Evolutionary conservation across 2,888 invertebrate genomes (phyloP).

Genomic region (Heterodera filipjevi): DNA sequence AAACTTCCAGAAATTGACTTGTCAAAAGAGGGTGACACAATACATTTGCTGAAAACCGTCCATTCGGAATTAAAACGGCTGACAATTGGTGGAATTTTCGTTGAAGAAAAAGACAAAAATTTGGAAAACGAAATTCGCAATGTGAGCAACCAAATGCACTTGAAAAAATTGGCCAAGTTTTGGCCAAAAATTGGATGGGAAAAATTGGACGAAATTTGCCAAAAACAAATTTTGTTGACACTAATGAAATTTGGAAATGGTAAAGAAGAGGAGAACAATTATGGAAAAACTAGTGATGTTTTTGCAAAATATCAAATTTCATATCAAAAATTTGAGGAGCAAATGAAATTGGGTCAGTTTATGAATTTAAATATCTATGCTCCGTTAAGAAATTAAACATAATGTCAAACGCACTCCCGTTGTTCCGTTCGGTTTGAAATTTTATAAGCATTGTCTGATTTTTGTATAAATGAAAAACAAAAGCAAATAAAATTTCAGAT

Average conservation of each 20-base stretch:
- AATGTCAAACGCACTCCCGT: no score
- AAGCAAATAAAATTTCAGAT: no score
- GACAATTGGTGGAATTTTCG: neutral
- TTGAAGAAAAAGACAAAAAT: neutral
- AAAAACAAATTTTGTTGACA: constrained; percentile 3
- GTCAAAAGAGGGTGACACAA: neutral
- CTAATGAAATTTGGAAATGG: constrained; percentile 7
- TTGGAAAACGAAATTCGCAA: neutral
- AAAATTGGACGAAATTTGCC: neutral
- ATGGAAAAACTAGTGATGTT: neutral
- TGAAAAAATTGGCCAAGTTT: neutral
- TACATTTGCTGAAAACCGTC: neutral
- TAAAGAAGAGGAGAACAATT: neutral
- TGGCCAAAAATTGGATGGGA: neutral
- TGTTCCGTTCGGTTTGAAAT: no score
- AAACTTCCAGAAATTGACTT: neutral
- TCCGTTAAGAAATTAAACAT: no score
- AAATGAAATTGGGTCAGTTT: neutral
- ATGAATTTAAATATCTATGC: neutral
- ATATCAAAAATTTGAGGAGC: neutral
- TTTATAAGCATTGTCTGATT: no score
- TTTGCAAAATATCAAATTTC: neutral
- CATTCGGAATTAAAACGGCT: neutral
- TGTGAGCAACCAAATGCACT: neutral
- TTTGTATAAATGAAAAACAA: no score